Conservation (phyloP, 1,140 invertebrate genomes). For the Drosophila guanche region DNA sequence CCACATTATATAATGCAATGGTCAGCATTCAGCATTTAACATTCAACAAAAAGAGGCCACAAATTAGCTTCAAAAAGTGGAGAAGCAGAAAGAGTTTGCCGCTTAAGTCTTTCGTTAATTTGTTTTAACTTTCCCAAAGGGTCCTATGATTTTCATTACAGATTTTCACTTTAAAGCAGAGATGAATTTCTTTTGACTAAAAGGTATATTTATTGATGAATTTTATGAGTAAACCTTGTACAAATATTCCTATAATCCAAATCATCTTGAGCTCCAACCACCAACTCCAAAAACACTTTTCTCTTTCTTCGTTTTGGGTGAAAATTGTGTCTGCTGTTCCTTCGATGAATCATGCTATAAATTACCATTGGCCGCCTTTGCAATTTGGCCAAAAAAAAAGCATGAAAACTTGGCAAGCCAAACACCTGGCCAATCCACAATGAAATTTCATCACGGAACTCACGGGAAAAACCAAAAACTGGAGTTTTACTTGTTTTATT, state of each 20-base stretch:
- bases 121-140: neutral
- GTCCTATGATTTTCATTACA: neutral
- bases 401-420: slow-evolving; percentile 24
- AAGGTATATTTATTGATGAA: too few relatives aligned
- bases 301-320: slow-evolving; percentile 35
- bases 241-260: too few relatives aligned
- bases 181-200: too few relatives aligned
- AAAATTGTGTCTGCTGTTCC: slow-evolving; percentile 26
- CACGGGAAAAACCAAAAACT: slow-evolving; percentile 2
- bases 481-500: slow-evolving; percentile 12
- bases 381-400: slow-evolving; percentile 27
- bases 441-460: slow-evolving; percentile 62
- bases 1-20: slow-evolving; percentile 45
- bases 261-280: too few relatives aligned
- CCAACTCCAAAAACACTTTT: too few relatives aligned
- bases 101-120: slow-evolving; percentile 73
- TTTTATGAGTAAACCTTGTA: too few relatives aligned
- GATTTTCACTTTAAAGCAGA: neutral
- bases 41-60: neutral
- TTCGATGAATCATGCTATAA: slow-evolving; percentile 26
- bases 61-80: neutral
- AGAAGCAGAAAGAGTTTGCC: slow-evolving; percentile 51
- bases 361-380: slow-evolving; percentile 31
- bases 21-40: slow-evolving; percentile 9
- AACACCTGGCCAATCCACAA: slow-evolving; percentile 41